phyloP scores from a whole-genome alignment of 2,888 invertebrate genomes.

The Hypsopygia costalis region DNA sequence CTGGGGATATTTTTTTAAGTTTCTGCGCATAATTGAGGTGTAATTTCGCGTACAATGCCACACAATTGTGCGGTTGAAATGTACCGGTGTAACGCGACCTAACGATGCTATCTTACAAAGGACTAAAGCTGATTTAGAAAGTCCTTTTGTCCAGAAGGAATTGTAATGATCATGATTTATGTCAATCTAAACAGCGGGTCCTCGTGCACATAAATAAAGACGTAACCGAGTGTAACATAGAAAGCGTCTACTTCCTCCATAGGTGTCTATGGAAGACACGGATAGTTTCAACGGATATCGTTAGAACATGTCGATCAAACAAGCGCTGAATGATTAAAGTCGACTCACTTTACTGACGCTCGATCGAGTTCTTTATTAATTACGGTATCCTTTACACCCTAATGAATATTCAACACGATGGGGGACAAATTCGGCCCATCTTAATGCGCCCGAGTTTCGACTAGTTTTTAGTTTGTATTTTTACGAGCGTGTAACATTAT shows the following conservation, averaged over 20 bases:
- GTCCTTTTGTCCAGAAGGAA: constrained; percentile 46
- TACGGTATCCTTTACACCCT: constrained; percentile 53
- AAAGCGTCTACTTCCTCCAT: background rate
- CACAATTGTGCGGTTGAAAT: constrained; percentile 44
- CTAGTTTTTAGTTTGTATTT: constrained; percentile 55
- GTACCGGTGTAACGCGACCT: constrained; percentile 42
- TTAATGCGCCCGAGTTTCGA: constrained; percentile 36
- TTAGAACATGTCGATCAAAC: constrained; percentile 36
- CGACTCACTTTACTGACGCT: constrained; percentile 47
- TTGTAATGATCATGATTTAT: constrained; percentile 57
- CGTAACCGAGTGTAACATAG: constrained; percentile 29
- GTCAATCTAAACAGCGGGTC: constrained; percentile 47
- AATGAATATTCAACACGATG: constrained; percentile 55
- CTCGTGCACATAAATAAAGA: constrained; percentile 42
- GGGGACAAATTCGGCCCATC: constrained; percentile 47
- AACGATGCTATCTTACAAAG: constrained; percentile 42
- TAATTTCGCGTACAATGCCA: constrained; percentile 58
- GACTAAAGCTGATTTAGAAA: constrained; percentile 55
- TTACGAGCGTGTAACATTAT: constrained; percentile 70
- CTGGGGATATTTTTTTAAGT: constrained; percentile 45
- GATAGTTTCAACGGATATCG: constrained; percentile 41
- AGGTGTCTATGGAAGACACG: background rate
- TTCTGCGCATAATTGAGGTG: constrained; percentile 65
- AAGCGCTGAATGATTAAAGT: constrained; percentile 32
- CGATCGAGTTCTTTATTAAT: constrained; percentile 56